Conservation (phyloP, 30 jellyfish, hydroid and myxozoan species). For the Catostylus mosaicus region DNA sequence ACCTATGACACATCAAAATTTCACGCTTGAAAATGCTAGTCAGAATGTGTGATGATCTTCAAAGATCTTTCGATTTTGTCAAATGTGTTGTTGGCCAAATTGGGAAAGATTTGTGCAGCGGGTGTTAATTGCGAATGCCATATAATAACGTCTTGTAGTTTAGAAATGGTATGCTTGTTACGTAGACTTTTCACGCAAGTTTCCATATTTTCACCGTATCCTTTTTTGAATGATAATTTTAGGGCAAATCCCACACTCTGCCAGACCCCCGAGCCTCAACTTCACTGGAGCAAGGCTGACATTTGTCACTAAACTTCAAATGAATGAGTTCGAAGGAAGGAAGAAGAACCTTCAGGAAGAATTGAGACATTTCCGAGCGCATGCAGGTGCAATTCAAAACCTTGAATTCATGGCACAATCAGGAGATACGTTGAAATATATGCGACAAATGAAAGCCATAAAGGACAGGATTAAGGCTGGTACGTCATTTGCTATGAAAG, state of each 20-base stretch:
- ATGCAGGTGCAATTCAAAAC: conserved; percentile 47
- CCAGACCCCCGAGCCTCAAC: conserved; percentile 95
- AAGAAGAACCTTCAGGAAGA: conserved; percentile 77
- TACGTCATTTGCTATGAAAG: no score
- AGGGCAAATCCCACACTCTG: conserved; percentile 97
- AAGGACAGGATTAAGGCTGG: conserved; percentile 34
- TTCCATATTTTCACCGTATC: no score
- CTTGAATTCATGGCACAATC: conserved; percentile 40
- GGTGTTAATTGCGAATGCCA: no score
- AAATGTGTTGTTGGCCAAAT: no score
- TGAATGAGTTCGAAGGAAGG: conserved; percentile 74
- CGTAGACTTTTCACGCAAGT: no score
- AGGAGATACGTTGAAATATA: conserved; percentile 36
- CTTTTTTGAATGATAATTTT: neutral
- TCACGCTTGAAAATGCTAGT: no score
- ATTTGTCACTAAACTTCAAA: conserved; percentile 78
- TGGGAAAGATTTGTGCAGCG: no score
- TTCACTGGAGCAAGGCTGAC: conserved; percentile 92
- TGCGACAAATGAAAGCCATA: conserved; percentile 41
- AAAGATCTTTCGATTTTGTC: no score
- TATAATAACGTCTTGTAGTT: no score
- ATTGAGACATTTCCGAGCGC: conserved; percentile 60
- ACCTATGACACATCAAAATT: no score
- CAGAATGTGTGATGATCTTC: no score
- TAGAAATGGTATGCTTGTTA: no score